Evolutionary conservation across 2,113 vertebrate species (phyloP), one percentile per base, ranked within the genome.

Genomic region (Myodes glareolus): DNA sequence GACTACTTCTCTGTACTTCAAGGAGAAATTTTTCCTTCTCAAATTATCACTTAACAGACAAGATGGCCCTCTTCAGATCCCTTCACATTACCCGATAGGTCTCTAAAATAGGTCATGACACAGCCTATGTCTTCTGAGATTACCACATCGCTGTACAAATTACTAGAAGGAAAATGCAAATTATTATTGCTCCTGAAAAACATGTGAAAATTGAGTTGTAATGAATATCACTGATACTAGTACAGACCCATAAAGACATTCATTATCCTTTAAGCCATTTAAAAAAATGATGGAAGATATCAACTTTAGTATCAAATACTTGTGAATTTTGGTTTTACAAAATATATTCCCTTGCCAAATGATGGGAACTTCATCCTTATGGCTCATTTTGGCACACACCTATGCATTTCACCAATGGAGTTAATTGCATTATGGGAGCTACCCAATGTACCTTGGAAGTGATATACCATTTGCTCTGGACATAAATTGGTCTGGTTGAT

Each of bases 1-100:
- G 96, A 68, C 45, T 52, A 95, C 39, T 17, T 96, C 65, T 80
- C 47, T 75, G 39, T 47, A 91, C 55, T 91, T 94, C 47, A 91
- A 73, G 75, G 58, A 68, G 39, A 77, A 81, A 27, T 3, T 1
- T 67, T 94, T 92, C 95, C 92, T 96, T 82, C 65, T 92, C 72
- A 95, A 78, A 96, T 86, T 50, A 39, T 47, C 72, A 33, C 47
- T 91, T 63, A 81, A 89, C 13, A 63, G 70, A 73, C 10, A 68
- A 42, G 76, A 81, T 27, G 78, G 73, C 80, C 45, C 65, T 17
- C 68, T 70, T 91, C 45, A 87, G 52, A 81, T n/a, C 5, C 23
- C 67, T 92, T 72, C 39, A 55, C 29, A 36, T 70, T 87, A 80
- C 75, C 58, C 61, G 87, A 0, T 45, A 19, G 16, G 19, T 8